Percentiles rank a stretch among this genome's conserved stretches.
Evolutionary conservation across 2,888 invertebrate genomes (phyloP).

Genomic region (Trachelus stipa): DNA sequence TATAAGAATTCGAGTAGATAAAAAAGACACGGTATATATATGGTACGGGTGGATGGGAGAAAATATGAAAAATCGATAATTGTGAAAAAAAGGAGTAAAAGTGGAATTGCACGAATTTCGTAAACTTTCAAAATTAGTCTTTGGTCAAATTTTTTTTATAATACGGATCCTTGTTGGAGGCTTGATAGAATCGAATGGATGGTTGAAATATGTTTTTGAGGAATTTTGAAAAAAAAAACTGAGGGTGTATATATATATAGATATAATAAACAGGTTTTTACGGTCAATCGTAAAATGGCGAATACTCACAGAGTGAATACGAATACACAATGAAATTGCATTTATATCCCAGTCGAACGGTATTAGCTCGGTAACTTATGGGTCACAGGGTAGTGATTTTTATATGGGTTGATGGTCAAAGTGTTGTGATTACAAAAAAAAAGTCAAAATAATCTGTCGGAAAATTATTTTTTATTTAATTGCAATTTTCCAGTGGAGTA

Average conservation of each 20-base stretch:
- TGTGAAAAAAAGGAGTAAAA: conserved; percentile 13
- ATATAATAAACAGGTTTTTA: background rate
- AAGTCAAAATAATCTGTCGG: background rate
- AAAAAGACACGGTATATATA: conserved; percentile 8
- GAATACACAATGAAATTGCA: conserved; percentile 52
- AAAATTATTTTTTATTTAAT: background rate
- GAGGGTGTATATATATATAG: background rate
- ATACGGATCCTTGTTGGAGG: background rate
- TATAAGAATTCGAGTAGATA: conserved; percentile 22
- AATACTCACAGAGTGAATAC: too few species aligned
- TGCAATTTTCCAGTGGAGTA: background rate
- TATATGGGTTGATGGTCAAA: conserved; percentile 9
- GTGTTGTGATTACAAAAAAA: conserved; percentile 6
- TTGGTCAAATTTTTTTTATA: background rate
- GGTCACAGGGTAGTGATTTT: conserved; percentile 1
- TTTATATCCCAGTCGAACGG: conserved; percentile 38
- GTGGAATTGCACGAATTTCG: background rate
- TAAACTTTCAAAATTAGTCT: background rate
- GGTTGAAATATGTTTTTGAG: background rate
- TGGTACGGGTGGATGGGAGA: conserved; percentile 25
- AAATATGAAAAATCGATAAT: background rate
- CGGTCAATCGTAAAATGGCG: background rate
- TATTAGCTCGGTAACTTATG: background rate
- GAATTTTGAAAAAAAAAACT: background rate
- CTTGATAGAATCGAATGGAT: background rate